Conservation (phyloP, 1,140 invertebrate genomes). For the Diachasmimorpha longicaudata region DNA sequence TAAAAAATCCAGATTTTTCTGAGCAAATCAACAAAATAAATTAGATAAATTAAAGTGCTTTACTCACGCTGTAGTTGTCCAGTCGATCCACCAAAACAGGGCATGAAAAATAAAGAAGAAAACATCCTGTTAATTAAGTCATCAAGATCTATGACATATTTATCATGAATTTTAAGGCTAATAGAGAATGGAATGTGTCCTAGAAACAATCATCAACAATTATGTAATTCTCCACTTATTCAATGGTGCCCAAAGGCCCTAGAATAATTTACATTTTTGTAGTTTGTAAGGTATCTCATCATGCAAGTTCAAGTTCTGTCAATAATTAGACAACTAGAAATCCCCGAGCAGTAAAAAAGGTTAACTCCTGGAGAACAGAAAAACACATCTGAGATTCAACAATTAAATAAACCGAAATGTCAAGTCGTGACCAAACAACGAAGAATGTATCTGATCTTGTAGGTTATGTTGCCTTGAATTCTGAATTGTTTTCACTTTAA, state of each 20-base stretch:
- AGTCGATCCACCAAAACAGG: not conserved
- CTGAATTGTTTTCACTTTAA: not conserved
- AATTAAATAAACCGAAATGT: not conserved
- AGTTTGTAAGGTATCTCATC: slow-evolving; percentile 1
- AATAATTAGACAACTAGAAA: not conserved
- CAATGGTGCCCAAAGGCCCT: not conserved
- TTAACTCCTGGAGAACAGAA: not conserved
- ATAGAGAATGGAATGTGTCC: not conserved
- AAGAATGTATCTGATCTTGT: not conserved
- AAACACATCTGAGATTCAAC: not conserved
- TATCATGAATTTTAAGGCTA: not conserved
- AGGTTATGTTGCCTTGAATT: not conserved
- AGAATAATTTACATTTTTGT: not conserved
- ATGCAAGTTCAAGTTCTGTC: not conserved
- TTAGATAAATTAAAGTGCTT: not conserved
- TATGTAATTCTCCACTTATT: not conserved
- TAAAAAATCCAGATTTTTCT: not conserved
- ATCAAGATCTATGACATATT: not conserved
- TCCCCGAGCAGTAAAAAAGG: not conserved
- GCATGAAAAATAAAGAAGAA: slow-evolving; percentile 23
- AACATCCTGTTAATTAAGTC: not conserved
- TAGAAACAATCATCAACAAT: not conserved
- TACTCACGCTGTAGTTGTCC: slow-evolving; percentile 5
- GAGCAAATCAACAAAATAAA: too few relatives aligned
- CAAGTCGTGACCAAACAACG: not conserved